Percentiles rank a stretch among this genome's conserved stretches.
These are phyloP conservation scores for Octodonta nipae DNA, from an alignment of 2,888 invertebrate genomes.

Conservation along the genomic window DNA sequence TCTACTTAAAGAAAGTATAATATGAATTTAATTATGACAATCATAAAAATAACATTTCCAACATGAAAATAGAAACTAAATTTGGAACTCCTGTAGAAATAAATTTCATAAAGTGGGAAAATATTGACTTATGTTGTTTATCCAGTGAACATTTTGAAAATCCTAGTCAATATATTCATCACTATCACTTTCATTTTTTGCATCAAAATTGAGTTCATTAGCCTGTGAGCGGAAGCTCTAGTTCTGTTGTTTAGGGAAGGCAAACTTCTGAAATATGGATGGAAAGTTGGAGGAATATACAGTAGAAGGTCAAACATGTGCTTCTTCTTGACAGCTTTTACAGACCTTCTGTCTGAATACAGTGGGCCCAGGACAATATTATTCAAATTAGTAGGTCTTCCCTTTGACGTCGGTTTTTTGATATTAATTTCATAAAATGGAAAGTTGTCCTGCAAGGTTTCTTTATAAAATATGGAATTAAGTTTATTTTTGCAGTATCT, in stretches of 20 bases:
- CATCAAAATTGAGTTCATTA: slow-evolving; percentile 1
- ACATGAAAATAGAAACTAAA: too few relatives aligned
- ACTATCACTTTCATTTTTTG: background rate
- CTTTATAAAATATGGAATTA: slow-evolving; percentile 5
- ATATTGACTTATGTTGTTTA: too few relatives aligned
- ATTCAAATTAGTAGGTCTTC: background rate
- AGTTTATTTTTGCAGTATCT: too few relatives aligned
- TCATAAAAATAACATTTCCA: too few relatives aligned
- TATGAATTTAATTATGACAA: too few relatives aligned
- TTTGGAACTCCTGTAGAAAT: too few relatives aligned
- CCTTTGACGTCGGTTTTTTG: slow-evolving; percentile 2
- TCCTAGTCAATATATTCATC: slow-evolving; percentile 1
- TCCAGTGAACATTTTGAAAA: too few relatives aligned
- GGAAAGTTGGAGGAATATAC: slow-evolving; percentile 6
- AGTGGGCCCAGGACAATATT: slow-evolving; percentile 5
- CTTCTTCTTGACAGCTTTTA: slow-evolving; percentile 2
- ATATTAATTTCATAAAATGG: slow-evolving; percentile 2
- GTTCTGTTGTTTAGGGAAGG: background rate
- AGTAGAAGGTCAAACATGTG: slow-evolving; percentile 5
- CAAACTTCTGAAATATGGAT: slow-evolving; percentile 5
- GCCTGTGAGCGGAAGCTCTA: slow-evolving; percentile 2
- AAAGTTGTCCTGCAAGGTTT: slow-evolving; percentile 6
- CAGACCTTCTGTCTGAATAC: slow-evolving; percentile 3
- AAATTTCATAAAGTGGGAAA: too few relatives aligned
- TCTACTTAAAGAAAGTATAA: too few relatives aligned